Conservation (phyloP, 2,113 vertebrate genomes). For the Dendrocopos noguchii region DNA sequence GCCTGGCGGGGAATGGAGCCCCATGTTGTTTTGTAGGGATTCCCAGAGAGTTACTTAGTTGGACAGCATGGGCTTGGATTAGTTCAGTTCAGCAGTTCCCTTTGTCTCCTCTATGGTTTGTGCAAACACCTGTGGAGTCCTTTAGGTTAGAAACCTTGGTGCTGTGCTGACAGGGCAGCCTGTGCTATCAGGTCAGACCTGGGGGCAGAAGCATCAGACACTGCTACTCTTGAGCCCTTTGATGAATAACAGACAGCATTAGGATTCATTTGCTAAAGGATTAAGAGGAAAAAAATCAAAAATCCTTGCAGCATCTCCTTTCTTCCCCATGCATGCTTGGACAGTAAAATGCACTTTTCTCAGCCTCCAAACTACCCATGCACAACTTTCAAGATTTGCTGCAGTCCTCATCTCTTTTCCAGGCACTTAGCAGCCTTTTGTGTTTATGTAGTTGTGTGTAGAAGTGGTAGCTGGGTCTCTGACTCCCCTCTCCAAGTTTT, state of each 20-base stretch:
- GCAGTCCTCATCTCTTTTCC: background rate
- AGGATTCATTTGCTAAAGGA: background rate
- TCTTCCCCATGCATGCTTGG: background rate
- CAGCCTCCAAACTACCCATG: background rate
- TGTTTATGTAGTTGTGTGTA: rapidly evolving
- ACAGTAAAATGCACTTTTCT: background rate
- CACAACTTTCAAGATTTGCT: background rate
- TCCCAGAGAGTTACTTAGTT: background rate
- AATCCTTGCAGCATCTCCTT: background rate
- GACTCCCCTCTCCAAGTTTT: background rate
- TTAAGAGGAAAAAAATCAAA: background rate
- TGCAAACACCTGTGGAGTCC: background rate
- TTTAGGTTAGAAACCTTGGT: background rate
- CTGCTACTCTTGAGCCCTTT: background rate
- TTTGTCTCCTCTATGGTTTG: background rate
- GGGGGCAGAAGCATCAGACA: background rate
- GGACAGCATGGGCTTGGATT: background rate
- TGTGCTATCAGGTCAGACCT: background rate
- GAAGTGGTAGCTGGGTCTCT: background rate
- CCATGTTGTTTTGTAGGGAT: background rate
- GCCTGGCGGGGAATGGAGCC: background rate
- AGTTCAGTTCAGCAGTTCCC: background rate
- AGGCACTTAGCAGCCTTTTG: background rate
- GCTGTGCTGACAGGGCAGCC: background rate
- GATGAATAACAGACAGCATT: background rate